These are phyloP conservation scores for Buteo buteo DNA, from an alignment of 2,113 vertebrate species.

Conservation along the genomic window DNA sequence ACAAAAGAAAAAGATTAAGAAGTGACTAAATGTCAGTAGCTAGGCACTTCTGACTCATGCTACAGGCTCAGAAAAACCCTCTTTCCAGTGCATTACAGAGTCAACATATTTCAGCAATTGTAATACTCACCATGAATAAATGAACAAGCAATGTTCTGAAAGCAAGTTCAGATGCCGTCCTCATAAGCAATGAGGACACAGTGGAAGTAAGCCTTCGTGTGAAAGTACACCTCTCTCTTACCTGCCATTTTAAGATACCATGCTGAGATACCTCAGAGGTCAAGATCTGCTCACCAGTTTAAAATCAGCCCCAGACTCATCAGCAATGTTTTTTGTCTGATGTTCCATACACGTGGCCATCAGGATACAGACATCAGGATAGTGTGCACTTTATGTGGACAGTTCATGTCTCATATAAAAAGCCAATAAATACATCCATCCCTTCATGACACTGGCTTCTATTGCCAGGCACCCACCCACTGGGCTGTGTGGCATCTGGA, in stretches of 20 bases:
- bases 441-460: neutral
- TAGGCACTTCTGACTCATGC: neutral
- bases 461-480: neutral
- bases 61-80: neutral
- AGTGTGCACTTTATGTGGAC: neutral
- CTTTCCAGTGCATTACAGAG: neutral
- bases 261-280: neutral
- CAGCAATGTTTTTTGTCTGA: neutral
- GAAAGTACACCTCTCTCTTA: neutral
- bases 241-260: neutral
- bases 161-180: neutral
- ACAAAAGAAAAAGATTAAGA: neutral
- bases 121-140: neutral
- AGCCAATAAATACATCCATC: neutral
- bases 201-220: neutral
- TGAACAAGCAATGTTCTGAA: neutral
- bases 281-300: neutral
- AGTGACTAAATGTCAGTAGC: neutral
- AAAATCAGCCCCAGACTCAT: neutral
- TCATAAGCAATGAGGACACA: neutral
- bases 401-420: neutral
- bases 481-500: neutral
- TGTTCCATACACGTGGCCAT: accelerated
- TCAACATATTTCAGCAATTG: neutral
- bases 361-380: neutral